These are phyloP conservation scores for Acipenser transmontanus DNA, from an alignment of 2,797 vertebrate genomes.

Conservation along the genomic window DNA sequence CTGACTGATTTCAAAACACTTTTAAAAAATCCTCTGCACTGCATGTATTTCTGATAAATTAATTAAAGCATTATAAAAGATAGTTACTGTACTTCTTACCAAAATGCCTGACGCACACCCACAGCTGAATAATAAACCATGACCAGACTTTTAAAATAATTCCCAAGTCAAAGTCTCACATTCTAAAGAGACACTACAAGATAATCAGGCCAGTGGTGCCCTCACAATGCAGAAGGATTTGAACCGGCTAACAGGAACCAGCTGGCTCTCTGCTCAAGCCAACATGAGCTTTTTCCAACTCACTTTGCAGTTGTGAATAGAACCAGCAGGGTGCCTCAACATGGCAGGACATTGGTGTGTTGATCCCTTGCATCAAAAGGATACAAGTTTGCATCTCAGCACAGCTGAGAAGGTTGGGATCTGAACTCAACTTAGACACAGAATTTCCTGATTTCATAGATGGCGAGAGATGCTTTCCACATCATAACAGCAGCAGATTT, in stretches of 20 bases:
- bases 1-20: too few species aligned
- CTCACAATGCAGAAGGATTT: constrained; percentile 54
- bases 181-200: constrained; percentile 50
- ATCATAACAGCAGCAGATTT: constrained; percentile 32
- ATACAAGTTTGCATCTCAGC: background rate
- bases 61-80: too few species aligned
- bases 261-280: constrained; percentile 59
- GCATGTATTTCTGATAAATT: too few species aligned
- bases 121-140: too few species aligned
- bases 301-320: constrained; percentile 46
- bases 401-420: constrained; percentile 59
- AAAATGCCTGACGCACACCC: too few species aligned
- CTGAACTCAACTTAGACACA: constrained; percentile 72
- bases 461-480: constrained; percentile 61
- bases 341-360: constrained; percentile 62
- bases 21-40: too few species aligned
- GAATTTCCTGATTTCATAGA: constrained; percentile 76
- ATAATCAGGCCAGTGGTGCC: constrained; percentile 50
- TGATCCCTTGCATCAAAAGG: constrained; percentile 32
- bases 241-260: constrained; percentile 60
- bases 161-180: too few species aligned
- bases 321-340: constrained; percentile 62
- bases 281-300: constrained; percentile 62
- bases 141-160: too few species aligned
- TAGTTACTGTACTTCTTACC: too few species aligned